These are phyloP conservation scores for Amiota communis DNA, from an alignment of 2,888 invertebrate species.

Conservation along the genomic window DNA sequence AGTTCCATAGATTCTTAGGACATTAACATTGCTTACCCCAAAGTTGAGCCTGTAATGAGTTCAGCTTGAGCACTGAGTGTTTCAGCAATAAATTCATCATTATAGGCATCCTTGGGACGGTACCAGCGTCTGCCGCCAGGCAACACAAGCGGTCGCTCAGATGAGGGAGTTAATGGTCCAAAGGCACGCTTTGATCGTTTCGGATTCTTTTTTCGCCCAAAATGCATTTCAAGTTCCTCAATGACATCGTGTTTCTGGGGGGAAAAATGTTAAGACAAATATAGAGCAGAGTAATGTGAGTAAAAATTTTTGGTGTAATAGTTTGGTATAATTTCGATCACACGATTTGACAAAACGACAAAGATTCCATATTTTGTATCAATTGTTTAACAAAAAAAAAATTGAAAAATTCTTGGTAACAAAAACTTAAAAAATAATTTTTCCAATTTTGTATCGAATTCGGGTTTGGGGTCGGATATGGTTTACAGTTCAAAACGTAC, in stretches of 20 bases:
- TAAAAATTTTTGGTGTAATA: no score
- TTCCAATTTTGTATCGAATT: slow-evolving; percentile 18
- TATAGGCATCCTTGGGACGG: slow-evolving; percentile 89
- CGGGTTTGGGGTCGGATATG: slow-evolving; percentile 1
- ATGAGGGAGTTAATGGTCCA: slow-evolving; percentile 78
- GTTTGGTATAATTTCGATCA: slow-evolving; percentile 2
- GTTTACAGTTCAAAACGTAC: slow-evolving; percentile 66
- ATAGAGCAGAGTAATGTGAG: slow-evolving; percentile 8
- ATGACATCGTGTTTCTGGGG: slow-evolving; percentile 72
- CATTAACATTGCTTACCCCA: slow-evolving; percentile 80
- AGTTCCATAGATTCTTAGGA: slow-evolving; percentile 10
- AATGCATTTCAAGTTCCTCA: slow-evolving; percentile 74
- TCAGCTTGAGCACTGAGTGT: slow-evolving; percentile 89
- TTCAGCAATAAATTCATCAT: slow-evolving; percentile 90
- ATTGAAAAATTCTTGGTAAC: no score
- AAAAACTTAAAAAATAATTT: not conserved
- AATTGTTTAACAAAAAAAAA: no score
- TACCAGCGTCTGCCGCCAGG: slow-evolving; percentile 87
- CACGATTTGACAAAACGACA: not conserved
- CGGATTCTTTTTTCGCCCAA: slow-evolving; percentile 74
- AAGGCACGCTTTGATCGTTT: slow-evolving; percentile 75
- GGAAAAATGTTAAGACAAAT: slow-evolving; percentile 26
- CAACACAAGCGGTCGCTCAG: slow-evolving; percentile 82
- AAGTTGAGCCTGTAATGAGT: slow-evolving; percentile 86
- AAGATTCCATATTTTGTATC: no score